These are phyloP conservation scores for Abrostola triplasia DNA, from an alignment of 2,888 invertebrate species.

Conservation along the genomic window DNA sequence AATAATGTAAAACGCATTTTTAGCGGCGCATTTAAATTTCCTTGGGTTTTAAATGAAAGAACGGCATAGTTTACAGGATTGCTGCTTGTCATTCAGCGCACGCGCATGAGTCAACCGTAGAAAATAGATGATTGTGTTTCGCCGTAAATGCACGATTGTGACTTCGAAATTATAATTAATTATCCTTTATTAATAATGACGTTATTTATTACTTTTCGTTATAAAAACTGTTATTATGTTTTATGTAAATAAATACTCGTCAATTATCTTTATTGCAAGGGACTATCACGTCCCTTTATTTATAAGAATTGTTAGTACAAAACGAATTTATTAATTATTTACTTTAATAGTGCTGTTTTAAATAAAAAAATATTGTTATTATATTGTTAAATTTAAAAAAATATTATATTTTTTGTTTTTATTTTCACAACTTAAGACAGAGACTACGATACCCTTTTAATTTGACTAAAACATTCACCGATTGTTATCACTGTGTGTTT, in stretches of 20 bases:
- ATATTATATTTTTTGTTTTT: no score
- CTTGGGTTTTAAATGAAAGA: constrained; percentile 9
- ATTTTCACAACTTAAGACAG: no score
- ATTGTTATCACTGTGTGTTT: no score
- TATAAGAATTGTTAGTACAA: no score
- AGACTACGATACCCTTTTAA: no score
- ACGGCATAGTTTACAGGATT: constrained; percentile 8
- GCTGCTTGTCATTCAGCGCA: constrained; percentile 20
- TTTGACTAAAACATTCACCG: no score
- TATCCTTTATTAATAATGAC: not conserved
- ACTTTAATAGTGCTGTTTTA: no score
- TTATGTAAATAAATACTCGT: not conserved
- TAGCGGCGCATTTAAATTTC: not conserved
- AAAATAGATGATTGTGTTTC: constrained; percentile 39
- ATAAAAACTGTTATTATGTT: not conserved
- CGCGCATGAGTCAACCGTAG: constrained; percentile 32
- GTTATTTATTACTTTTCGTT: not conserved
- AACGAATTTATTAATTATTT: no score
- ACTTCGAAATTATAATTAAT: constrained; percentile 7
- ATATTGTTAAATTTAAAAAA: no score
- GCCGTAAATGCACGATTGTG: constrained; percentile 18
- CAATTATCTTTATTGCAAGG: no score
- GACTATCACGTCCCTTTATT: no score
- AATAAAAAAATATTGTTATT: no score
- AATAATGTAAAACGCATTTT: not conserved